These are phyloP conservation scores for Cryptops parisi DNA, from an alignment of 2,888 invertebrate species.

Conservation along the genomic window DNA sequence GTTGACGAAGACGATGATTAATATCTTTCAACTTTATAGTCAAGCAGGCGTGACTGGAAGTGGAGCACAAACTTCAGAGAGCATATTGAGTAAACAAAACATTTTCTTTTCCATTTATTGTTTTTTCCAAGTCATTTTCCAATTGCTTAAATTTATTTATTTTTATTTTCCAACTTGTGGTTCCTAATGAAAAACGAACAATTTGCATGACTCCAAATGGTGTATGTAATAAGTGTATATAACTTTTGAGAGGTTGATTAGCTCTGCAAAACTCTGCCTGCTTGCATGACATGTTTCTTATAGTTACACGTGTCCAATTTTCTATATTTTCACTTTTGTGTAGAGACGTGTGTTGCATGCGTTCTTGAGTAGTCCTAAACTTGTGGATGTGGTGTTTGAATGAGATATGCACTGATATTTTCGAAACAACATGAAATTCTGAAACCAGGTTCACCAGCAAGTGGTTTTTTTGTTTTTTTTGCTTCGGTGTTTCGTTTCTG, in stretches of 20 bases:
- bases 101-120: slow-evolving; percentile 13
- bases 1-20: slow-evolving; percentile 3
- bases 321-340: slow-evolving; percentile 3
- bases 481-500: not conserved
- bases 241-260: no score
- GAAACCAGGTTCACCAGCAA: no score
- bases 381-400: no score
- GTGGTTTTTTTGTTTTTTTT: not conserved
- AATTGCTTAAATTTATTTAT: not conserved
- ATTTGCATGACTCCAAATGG: no score
- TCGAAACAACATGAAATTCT: no score
- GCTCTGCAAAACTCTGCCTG: no score
- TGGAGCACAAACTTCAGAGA: slow-evolving; percentile 95
- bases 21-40: slow-evolving; percentile 23
- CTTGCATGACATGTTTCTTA: no score
- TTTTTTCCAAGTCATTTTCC: slow-evolving; percentile 3
- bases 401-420: no score
- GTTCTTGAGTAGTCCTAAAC: not conserved
- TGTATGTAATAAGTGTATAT: no score
- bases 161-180: slow-evolving; percentile 9
- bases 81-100: slow-evolving; percentile 34
- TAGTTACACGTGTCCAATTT: no score
- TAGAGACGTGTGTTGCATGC: not conserved
- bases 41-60: slow-evolving; percentile 59
- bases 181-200: no score